These are phyloP conservation scores for Propithecus perrieri DNA, from an alignment of 2,797 vertebrate genomes.

Conservation along the genomic window DNA sequence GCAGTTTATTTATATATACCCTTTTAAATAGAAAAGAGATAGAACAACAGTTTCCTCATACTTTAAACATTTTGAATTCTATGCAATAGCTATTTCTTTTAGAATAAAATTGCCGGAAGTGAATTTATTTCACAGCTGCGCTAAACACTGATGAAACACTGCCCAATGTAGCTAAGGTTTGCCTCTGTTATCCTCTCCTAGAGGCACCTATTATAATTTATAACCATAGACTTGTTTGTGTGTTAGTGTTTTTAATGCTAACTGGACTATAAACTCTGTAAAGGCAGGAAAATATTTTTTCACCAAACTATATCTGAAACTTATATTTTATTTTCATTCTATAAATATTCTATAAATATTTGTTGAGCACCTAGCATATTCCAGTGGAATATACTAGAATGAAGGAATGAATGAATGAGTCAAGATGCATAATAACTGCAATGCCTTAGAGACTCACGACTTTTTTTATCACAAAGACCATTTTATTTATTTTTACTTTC, in stretches of 20 bases:
- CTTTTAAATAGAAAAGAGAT: constrained; percentile 61
- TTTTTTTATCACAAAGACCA: background rate
- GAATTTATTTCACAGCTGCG: constrained; percentile 41
- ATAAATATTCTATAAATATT: background rate
- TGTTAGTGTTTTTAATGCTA: constrained; percentile 8
- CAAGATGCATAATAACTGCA: background rate
- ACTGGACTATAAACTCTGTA: background rate
- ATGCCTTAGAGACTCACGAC: background rate
- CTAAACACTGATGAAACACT: background rate
- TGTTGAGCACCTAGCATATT: background rate
- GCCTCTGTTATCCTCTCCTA: background rate
- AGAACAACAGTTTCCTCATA: constrained; percentile 20
- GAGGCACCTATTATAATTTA: background rate
- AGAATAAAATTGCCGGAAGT: constrained; percentile 17
- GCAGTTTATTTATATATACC: constrained; percentile 66
- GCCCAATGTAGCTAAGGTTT: background rate
- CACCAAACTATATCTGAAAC: background rate
- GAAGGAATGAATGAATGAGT: background rate
- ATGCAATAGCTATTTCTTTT: constrained; percentile 36
- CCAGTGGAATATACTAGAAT: background rate
- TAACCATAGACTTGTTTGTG: background rate
- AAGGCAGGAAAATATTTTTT: background rate
- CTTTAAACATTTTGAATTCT: constrained; percentile 48
- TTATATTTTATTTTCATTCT: background rate
- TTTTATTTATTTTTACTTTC: constrained; percentile 35